These are phyloP conservation scores for Rhea americana DNA, from an alignment of 2,113 vertebrate species.

Conservation along the genomic window DNA sequence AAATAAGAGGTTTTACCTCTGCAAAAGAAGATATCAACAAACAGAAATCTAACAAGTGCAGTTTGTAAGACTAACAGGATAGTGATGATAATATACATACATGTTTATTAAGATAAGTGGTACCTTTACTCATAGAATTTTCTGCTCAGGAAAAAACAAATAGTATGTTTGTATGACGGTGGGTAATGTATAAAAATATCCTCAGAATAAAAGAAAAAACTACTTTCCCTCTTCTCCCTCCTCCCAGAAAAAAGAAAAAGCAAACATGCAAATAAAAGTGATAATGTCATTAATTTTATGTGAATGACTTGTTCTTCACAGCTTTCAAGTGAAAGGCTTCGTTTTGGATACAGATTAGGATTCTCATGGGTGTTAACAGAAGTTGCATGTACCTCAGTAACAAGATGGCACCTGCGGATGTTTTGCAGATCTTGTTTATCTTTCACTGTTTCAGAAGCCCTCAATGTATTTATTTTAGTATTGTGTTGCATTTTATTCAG, in stretches of 20 bases:
- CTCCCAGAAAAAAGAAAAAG: neutral
- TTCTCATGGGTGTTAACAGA: neutral
- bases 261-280: neutral
- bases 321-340: neutral
- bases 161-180: neutral
- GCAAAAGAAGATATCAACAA: neutral
- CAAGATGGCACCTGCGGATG: neutral
- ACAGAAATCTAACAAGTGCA: neutral
- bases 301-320: neutral
- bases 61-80: neutral
- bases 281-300: neutral
- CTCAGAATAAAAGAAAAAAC: neutral
- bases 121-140: neutral
- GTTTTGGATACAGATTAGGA: neutral
- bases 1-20: neutral
- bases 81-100: neutral
- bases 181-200: neutral
- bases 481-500: neutral
- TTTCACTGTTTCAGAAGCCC: neutral
- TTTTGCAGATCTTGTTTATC: neutral
- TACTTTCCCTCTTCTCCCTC: neutral
- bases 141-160: neutral
- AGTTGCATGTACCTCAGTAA: neutral
- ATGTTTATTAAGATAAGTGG: neutral
- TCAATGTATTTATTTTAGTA: neutral